Conservation (phyloP, 2,888 invertebrate genomes). For the Stenichneumon culpator region DNA sequence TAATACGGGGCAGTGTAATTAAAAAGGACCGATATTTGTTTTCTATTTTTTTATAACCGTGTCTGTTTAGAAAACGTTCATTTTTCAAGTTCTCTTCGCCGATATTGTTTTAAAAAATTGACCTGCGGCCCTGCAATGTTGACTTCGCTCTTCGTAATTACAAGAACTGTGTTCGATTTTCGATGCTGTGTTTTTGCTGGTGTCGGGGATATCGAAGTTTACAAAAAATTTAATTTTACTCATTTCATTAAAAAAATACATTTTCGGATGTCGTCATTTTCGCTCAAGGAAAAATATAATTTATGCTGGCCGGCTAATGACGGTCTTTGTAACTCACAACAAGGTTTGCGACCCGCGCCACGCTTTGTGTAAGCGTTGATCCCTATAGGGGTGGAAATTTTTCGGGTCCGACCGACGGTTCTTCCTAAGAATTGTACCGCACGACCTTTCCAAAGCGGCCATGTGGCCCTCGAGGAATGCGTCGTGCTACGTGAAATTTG, state of each 20-base stretch:
- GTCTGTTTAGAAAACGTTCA: background rate
- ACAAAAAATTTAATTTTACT: background rate
- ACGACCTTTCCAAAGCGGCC: background rate
- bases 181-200: no score
- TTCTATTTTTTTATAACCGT: background rate
- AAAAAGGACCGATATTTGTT: no score
- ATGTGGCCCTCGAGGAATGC: background rate
- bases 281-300: background rate
- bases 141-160: no score
- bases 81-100: background rate
- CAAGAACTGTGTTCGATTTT: no score
- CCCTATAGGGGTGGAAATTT: background rate
- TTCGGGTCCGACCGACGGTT: background rate
- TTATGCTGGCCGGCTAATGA: background rate
- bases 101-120: no score
- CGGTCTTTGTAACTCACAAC: background rate
- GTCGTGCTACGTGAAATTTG: background rate
- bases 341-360: background rate
- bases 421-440: background rate
- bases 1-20: background rate
- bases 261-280: background rate
- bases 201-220: no score
- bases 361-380: background rate
- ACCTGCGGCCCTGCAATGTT: no score
- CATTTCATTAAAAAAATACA: no score